phyloP scores from a whole-genome alignment of 2,113 vertebrate genomes.

The Plotosus lineatus region DNA sequence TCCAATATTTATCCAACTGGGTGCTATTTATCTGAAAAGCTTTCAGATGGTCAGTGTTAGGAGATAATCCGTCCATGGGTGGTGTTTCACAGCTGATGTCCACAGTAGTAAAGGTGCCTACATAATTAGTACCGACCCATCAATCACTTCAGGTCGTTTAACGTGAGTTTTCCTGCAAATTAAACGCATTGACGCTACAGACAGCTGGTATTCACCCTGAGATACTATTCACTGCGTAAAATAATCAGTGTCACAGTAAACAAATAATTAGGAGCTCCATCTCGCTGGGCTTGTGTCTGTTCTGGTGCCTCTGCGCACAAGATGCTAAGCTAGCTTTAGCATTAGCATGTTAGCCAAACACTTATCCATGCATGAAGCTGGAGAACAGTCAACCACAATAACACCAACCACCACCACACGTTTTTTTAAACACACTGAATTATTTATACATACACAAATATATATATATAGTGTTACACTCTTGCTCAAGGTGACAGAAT shows the following conservation, averaged over 20 bases:
- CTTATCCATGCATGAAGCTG: not conserved
- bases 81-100: not conserved
- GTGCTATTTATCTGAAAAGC: no score
- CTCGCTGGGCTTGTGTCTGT: not conserved
- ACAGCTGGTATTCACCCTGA: not conserved
- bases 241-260: not conserved
- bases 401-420: not conserved
- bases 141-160: not conserved
- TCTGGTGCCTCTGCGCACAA: not conserved
- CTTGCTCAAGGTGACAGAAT: not conserved
- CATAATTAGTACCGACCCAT: not conserved
- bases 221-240: accelerated
- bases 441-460: not conserved
- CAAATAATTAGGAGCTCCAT: accelerated
- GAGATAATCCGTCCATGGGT: not conserved
- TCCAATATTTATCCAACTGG: not conserved
- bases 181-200: not conserved
- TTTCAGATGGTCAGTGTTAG: not conserved
- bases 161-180: not conserved
- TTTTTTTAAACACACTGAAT: not conserved
- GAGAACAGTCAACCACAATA: not conserved
- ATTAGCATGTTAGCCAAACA: not conserved
- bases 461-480: no score
- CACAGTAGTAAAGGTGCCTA: not conserved
- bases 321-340: constrained; percentile 18